Evolutionary conservation across 1,140 invertebrate species (phyloP).

Genomic region (Ostrea edulis): DNA sequence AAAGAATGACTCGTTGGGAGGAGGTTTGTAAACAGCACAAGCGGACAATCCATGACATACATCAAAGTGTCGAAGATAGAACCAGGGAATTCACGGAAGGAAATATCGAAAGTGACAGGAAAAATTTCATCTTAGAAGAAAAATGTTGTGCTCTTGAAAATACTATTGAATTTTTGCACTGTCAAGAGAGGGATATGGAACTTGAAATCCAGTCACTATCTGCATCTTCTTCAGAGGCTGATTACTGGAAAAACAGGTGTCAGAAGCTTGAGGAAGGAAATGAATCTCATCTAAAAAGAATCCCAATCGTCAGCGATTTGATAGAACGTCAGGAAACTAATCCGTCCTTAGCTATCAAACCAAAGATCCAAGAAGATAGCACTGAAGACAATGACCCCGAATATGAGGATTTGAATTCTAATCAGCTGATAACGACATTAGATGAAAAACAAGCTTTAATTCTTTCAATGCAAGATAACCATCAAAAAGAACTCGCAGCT

Average conservation of each 20-base stretch:
- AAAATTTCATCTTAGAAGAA: constrained; percentile 24
- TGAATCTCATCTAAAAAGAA: background rate
- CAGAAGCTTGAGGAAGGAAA: background rate
- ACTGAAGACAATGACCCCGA: background rate
- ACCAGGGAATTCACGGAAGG: background rate
- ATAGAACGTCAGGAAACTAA: background rate
- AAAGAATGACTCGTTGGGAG: constrained; percentile 46
- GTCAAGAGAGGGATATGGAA: constrained; percentile 39
- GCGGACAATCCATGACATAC: background rate
- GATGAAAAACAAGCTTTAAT: constrained; percentile 38
- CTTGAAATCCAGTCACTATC: constrained; percentile 6
- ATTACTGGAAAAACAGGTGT: constrained; percentile 39
- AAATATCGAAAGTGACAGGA: background rate
- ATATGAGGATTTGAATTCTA: no score
- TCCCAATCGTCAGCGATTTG: background rate
- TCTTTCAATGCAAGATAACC: constrained; percentile 38
- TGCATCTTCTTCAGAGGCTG: background rate
- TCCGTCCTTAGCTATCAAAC: background rate
- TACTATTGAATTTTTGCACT: constrained; percentile 40
- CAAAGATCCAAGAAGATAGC: background rate
- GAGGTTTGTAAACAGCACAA: constrained; percentile 44
- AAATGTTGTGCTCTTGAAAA: constrained; percentile 41
- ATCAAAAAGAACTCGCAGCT: constrained; percentile 37
- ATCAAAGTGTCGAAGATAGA: constrained; percentile 22
- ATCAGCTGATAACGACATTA: background rate